Percentiles rank a stretch among this genome's conserved stretches.
These are phyloP conservation scores for Drosophila gaucha DNA, from an alignment of 2,888 invertebrate species.

Conservation along the genomic window DNA sequence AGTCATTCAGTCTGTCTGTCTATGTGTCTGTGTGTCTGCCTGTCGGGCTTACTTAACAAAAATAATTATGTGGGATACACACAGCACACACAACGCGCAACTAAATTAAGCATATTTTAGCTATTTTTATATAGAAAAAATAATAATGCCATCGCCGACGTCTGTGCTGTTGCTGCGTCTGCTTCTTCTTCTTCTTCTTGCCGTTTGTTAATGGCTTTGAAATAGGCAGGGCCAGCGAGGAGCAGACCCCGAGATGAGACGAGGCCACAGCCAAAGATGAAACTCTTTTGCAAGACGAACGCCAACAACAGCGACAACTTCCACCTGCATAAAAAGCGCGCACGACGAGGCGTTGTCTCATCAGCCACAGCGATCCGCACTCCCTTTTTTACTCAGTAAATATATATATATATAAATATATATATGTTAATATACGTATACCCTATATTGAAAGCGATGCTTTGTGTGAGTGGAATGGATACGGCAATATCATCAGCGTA, in stretches of 20 bases:
- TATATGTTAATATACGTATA: slow-evolving; percentile 3
- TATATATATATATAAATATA: slow-evolving; percentile 6
- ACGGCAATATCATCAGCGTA: neutral
- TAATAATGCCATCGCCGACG: slow-evolving; percentile 45
- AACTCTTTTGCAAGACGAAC: slow-evolving; percentile 73
- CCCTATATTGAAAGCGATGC: slow-evolving; percentile 11
- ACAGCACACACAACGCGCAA: slow-evolving; percentile 44
- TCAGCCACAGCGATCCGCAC: slow-evolving; percentile 26
- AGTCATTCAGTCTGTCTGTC: slow-evolving; percentile 4
- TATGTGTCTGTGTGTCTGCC: slow-evolving; percentile 5
- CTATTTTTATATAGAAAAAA: slow-evolving; percentile 69
- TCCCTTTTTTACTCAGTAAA: slow-evolving; percentile 31
- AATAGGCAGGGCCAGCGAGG: slow-evolving; percentile 54
- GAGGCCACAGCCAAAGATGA: slow-evolving; percentile 32
- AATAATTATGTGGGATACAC: slow-evolving; percentile 81
- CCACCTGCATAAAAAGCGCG: slow-evolving; percentile 68
- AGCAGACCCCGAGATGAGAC: slow-evolving; percentile 29
- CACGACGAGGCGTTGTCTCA: slow-evolving; percentile 30
- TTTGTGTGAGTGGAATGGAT: neutral
- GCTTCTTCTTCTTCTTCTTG: slow-evolving; percentile 65
- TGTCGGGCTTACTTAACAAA: slow-evolving; percentile 72
- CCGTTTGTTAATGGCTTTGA: slow-evolving; percentile 79
- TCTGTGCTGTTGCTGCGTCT: slow-evolving; percentile 16
- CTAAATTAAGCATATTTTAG: slow-evolving; percentile 81
- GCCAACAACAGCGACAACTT: slow-evolving; percentile 66